phyloP scores from a whole-genome alignment of 2,113 vertebrate species.

The Spizaetus ornatus region DNA sequence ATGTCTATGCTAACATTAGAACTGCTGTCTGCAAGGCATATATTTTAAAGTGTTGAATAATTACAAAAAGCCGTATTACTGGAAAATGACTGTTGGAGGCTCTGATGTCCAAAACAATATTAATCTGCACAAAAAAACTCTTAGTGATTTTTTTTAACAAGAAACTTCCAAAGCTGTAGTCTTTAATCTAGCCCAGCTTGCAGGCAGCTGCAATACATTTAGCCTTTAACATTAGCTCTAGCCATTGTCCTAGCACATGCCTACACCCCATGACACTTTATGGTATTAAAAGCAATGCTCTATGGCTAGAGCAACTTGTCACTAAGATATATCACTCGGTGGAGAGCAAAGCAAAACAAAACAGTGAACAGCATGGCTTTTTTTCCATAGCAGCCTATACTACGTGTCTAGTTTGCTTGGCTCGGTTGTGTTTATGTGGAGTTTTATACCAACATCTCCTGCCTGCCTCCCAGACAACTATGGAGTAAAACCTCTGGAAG shows the following conservation, averaged over 20 bases:
- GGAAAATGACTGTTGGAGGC: slow-evolving; percentile 7
- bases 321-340: not conserved
- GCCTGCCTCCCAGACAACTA: not conserved
- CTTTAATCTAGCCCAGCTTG: slow-evolving; percentile 34
- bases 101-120: not conserved
- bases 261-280: not conserved
- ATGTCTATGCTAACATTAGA: not conserved
- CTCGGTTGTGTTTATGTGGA: not conserved
- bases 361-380: not conserved
- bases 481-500: not conserved
- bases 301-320: not conserved
- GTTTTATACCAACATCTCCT: not conserved
- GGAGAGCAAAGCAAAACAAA: not conserved
- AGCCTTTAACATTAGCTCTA: slow-evolving; percentile 26
- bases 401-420: not conserved
- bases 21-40: not conserved
- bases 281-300: not conserved
- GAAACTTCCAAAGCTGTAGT: not conserved
- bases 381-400: not conserved
- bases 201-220: slow-evolving; percentile 20
- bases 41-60: slow-evolving; percentile 1
- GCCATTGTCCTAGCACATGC: slow-evolving; percentile 33
- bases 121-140: not conserved
- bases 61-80: not conserved
- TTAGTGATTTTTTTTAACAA: not conserved